These are phyloP conservation scores for Cerastoderma edule DNA, from an alignment of 2,888 invertebrate species.

Conservation along the genomic window DNA sequence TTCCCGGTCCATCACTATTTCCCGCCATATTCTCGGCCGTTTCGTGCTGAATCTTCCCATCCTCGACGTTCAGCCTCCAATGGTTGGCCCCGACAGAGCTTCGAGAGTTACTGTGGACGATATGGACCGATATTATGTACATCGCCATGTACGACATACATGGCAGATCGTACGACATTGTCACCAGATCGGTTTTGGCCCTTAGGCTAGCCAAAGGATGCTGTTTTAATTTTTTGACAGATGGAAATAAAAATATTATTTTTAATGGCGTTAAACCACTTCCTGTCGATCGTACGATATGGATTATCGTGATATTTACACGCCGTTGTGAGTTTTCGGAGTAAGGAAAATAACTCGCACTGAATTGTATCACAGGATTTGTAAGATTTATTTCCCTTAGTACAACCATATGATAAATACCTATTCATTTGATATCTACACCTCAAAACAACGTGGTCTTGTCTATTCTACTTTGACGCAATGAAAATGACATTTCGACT, in stretches of 20 bases:
- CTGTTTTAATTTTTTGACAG: constrained; percentile 45
- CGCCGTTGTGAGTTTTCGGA: not conserved
- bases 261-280: constrained; percentile 44
- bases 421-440: no score
- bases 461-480: no score
- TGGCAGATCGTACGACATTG: constrained; percentile 80
- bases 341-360: not conserved
- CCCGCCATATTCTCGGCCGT: constrained; percentile 64
- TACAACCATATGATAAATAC: no score
- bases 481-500: no score
- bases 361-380: no score
- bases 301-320: constrained; percentile 5
- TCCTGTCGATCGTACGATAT: constrained; percentile 33
- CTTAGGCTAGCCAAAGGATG: not conserved
- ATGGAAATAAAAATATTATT: constrained; percentile 34
- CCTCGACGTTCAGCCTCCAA: constrained; percentile 92
- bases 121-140: constrained; percentile 90
- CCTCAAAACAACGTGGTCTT: no score
- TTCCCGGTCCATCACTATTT: constrained; percentile 42
- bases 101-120: constrained; percentile 90
- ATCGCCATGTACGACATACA: constrained; percentile 87
- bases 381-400: no score
- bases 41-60: constrained; percentile 86
- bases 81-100: constrained; percentile 93
- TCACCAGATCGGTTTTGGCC: constrained; percentile 4